Conservation (phyloP, 1,140 invertebrate species). For the Rhagoletis pomonella region DNA sequence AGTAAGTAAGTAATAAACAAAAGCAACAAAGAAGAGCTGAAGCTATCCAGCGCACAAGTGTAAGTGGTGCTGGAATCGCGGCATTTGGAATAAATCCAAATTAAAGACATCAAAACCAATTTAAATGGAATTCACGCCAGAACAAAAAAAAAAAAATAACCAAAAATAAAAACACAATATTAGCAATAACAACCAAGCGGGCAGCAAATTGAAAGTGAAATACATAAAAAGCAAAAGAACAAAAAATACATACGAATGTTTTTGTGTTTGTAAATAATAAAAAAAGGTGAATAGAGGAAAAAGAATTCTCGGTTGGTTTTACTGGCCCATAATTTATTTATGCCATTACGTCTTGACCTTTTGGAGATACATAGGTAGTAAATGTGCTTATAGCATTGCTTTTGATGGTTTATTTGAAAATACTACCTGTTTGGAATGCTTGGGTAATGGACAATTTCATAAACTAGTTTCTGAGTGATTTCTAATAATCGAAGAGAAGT, state of each 20-base stretch:
- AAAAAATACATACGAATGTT: not conserved
- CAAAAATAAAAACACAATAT: not conserved
- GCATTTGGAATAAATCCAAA: slow-evolving; percentile 51
- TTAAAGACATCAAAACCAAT: slow-evolving; percentile 47
- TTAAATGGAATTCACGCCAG: slow-evolving; percentile 3
- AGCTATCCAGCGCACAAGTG: not conserved
- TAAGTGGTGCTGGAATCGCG: not conserved
- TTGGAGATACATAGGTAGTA: no score
- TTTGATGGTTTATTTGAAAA: no score
- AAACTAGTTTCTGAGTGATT: no score
- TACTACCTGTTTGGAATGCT: no score
- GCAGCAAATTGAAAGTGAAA: slow-evolving; percentile 25
- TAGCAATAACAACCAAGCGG: not conserved
- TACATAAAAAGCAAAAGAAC: not conserved
- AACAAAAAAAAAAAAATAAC: not conserved
- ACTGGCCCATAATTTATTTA: no score
- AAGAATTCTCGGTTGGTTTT: no score
- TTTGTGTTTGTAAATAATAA: not conserved
- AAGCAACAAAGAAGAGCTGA: not conserved
- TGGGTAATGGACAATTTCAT: no score
- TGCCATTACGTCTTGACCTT: no score
- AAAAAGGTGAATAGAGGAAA: no score
- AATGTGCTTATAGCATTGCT: no score
- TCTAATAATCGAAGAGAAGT: no score
- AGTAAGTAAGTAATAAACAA: not conserved